phyloP scores from a whole-genome alignment of 1,140 invertebrate genomes.

The Heliothis virescens region DNA sequence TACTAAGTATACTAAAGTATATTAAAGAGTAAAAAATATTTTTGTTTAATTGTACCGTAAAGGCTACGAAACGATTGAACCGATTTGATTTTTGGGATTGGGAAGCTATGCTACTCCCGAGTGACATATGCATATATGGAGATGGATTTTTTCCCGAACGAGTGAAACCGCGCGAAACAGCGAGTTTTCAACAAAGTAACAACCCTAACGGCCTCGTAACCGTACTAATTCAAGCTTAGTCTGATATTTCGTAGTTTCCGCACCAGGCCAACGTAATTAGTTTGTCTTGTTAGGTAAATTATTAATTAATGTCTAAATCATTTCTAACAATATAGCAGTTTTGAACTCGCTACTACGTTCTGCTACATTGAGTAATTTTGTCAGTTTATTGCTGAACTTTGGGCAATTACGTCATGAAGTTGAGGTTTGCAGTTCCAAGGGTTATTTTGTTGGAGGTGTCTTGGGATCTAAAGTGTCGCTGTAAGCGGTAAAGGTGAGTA shows the following conservation, averaged over 20 bases:
- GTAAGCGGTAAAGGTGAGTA: too few species aligned
- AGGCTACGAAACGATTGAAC: too few species aligned
- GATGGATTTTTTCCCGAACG: not conserved
- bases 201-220: slow-evolving; percentile 1
- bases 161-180: too few species aligned
- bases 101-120: too few species aligned
- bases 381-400: not conserved
- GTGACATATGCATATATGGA: too few species aligned
- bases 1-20: too few species aligned
- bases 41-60: too few species aligned
- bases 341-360: not conserved
- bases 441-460: too few species aligned
- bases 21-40: too few species aligned
- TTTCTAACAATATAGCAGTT: slow-evolving; percentile 34
- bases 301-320: slow-evolving; percentile 46
- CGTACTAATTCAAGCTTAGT: slow-evolving; percentile 41
- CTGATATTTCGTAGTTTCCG: slow-evolving; percentile 35
- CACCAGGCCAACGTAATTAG: slow-evolving; percentile 33
- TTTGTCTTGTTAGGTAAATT: slow-evolving; percentile 47
- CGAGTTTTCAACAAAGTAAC: not conserved
- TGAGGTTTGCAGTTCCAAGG: too few species aligned
- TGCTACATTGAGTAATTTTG: not conserved
- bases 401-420: not conserved
- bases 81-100: too few species aligned
- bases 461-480: too few species aligned